Evolutionary conservation across 2,888 invertebrate species (phyloP), one percentile per base, ranked within the genome.

Genomic region (Oscheius sp.): DNA sequence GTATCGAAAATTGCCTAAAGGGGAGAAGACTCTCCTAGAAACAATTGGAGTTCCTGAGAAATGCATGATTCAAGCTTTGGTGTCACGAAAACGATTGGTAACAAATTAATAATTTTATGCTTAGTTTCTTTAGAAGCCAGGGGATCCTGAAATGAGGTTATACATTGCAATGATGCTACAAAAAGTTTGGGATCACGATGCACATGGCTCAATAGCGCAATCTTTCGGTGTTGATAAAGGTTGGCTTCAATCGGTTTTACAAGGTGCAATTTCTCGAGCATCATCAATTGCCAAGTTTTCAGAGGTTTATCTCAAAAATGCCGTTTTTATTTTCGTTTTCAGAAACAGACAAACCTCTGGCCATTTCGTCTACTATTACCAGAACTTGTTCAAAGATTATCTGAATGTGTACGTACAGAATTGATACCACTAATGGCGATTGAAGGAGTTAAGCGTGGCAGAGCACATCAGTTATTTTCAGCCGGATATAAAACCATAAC

Each of bases 381-480:
- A 6, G 83, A 90, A 72, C 91, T 96, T 85, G 90, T 91, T 32
- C 89, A 90, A 77, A 89, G 91, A 69, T 89, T 96, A 80, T 91
- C 92, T 72, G 91, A 92, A 86, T 94, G 94, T 87, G 93, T 93
- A 68, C 90, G 92, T 9, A 88, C 90, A 0, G 94, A 94, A 79
- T 88, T 96, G 64, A 88, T 91, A 33, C 91, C 91, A 12, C 89
- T 97, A 22, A 91, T 96, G 91, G 92, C 94, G 75, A 89, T 96
- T 77, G 95, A 95, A 1, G 90, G 91, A 22, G 94, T 96, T 2
- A 93, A 92, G 89, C 91, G 92, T 91, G 92, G 91, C 71, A 90
- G 95, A 71, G 95, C 95, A 0, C 90, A 91, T 74, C 93, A 94
- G 87, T 88, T 96, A 51, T 91, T 90, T 86, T 90, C 91, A 41